Evolutionary conservation across 2,888 invertebrate genomes (phyloP), one percentile per base, ranked within the genome.

Genomic region (Chaetoderma sp.): DNA sequence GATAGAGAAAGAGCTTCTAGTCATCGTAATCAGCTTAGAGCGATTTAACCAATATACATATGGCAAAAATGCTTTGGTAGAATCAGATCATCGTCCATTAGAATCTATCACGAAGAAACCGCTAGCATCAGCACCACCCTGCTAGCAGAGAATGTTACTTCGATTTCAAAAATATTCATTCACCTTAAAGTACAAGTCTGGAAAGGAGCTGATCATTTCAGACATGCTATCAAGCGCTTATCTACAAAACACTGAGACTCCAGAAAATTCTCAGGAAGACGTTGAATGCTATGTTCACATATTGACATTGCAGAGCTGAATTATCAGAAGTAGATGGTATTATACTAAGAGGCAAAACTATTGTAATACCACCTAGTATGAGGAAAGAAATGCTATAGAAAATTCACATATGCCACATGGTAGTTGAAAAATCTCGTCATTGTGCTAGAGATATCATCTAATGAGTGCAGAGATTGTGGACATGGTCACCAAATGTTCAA

Each of bases 381-480:
- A 56, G 61, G 6, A 18, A 28, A 42, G 45, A 57, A 25, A 65
- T 65, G 66, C n/a, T 69, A 1, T 30, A 49, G 21, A 21, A 10
- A 2, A 64, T 70, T 30, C 65, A 70, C 39, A 21, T 23, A n/a
- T 65, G 69, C n/a, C 70, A 74, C 49, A 60, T 73, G 55, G 73
- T 72, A n/a, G 58, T 66, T 10, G 55, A 68, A 13, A 73, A 73
- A 55, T 61, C 45, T 5, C 16, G 63, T 23, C 42, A 50, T 25
- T 44, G 66, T 16, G 72, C 73, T 1, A 55, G 63, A 8, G 63
- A 73, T 23, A 39, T 63, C 25, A 36, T 73, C 45, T 73, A 70
- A 67, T 74, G 16, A 59, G 60, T 10, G 8, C 28, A 10, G 65
- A 71, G n/a, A 70, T 75, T 21, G 57, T 49, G 3, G 45, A 71